A percentile compares a stretch with the other conserved stretches of the same genome.
Evolutionary conservation across 2,888 invertebrate species (phyloP).

Genomic region (Alsophila aescularia): DNA sequence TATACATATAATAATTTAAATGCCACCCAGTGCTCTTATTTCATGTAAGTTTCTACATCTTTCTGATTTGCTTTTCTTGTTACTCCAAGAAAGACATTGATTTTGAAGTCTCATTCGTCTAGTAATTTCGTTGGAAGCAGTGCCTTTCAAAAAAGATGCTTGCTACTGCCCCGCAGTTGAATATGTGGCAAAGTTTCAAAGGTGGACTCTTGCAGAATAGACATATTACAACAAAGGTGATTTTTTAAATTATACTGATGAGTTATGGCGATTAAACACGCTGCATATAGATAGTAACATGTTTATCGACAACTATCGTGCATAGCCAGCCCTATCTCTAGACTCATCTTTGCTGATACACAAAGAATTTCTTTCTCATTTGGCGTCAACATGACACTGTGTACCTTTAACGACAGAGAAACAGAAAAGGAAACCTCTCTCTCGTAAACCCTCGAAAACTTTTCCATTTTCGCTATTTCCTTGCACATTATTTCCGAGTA

Average conservation of each 20-base stretch:
- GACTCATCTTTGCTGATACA: slow-evolving; percentile 49
- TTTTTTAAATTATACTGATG: background rate
- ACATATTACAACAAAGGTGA: too few relatives aligned
- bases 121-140: too few relatives aligned
- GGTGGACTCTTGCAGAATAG: too few relatives aligned
- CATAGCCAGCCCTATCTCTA: slow-evolving; percentile 41
- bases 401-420: slow-evolving; percentile 43
- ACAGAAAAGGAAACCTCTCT: slow-evolving; percentile 31
- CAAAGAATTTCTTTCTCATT: slow-evolving; percentile 77
- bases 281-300: background rate
- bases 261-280: background rate
- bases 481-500: slow-evolving; percentile 7
- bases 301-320: background rate
- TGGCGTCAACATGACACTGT: slow-evolving; percentile 53
- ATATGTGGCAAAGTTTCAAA: too few relatives aligned
- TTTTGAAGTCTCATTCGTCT: too few relatives aligned
- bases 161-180: too few relatives aligned
- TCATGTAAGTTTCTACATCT: too few relatives aligned
- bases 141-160: too few relatives aligned
- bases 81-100: too few relatives aligned
- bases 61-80: too few relatives aligned
- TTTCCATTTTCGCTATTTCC: slow-evolving; percentile 13
- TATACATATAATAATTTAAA: too few relatives aligned
- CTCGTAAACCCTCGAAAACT: slow-evolving; percentile 26
- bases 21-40: too few relatives aligned